A percentile compares a stretch with the other conserved stretches of the same genome.
Evolutionary conservation across 2,113 vertebrate genomes (phyloP).

Genomic region (Ochotona princeps): DNA sequence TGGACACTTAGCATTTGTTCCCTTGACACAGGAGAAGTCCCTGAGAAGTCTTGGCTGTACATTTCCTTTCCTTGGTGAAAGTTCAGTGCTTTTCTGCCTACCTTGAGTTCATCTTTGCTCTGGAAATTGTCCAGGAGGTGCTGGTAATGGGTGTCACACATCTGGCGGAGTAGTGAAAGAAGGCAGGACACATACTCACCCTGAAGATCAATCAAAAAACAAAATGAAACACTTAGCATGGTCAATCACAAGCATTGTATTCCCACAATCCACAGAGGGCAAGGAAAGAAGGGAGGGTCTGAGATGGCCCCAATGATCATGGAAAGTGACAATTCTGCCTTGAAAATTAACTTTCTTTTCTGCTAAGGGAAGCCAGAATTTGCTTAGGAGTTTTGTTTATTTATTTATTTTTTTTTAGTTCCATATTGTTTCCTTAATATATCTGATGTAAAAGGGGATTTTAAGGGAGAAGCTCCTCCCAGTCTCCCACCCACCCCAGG

Average conservation of each 20-base stretch:
- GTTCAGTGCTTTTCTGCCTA: constrained; percentile 74
- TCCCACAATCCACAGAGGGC: constrained; percentile 70
- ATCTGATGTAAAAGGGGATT: no score
- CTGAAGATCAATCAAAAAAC: constrained; percentile 86
- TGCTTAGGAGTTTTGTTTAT: neutral
- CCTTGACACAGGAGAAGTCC: neutral
- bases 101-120: constrained; percentile 99
- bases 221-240: constrained; percentile 63
- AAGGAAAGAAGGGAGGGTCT: constrained; percentile 84
- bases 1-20: neutral
- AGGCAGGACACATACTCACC: constrained; percentile 99
- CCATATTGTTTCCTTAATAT: no score
- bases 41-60: neutral
- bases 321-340: constrained; percentile 72
- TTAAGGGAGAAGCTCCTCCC: no score
- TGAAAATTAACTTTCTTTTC: constrained; percentile 61
- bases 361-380: neutral
- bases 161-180: constrained; percentile 97
- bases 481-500: no score
- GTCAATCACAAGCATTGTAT: neutral
- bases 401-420: no score
- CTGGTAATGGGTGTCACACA: constrained; percentile 98
- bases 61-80: neutral
- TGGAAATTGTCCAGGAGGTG: constrained; percentile 97
- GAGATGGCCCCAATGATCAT: constrained; percentile 87